A percentile compares a stretch with the other conserved stretches of the same genome.
phyloP scores from a whole-genome alignment of 2,113 vertebrate species.

The Halcyon malimbica region DNA sequence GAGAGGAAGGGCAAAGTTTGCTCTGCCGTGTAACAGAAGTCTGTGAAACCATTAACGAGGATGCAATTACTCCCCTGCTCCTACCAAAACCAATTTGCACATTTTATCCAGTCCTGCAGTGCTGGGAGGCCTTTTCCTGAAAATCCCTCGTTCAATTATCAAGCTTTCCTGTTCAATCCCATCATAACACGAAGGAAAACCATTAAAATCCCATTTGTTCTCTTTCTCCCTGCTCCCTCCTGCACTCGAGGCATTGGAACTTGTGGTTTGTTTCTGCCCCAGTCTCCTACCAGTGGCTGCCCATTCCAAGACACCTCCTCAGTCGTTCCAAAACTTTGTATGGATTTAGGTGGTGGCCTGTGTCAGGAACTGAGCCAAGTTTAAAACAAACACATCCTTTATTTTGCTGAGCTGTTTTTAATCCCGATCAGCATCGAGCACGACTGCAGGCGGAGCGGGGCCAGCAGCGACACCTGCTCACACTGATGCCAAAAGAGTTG shows the following conservation, averaged over 20 bases:
- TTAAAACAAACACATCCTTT: neutral
- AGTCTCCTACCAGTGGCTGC: neutral
- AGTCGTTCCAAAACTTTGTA: neutral
- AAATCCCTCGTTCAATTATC: neutral
- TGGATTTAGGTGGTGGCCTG: neutral
- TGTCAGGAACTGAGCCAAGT: neutral
- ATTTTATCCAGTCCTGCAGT: neutral
- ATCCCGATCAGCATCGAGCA: accelerated
- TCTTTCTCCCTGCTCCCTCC: neutral
- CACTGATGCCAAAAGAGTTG: neutral
- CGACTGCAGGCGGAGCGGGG: accelerated
- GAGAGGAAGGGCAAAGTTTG: neutral
- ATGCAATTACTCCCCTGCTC: neutral
- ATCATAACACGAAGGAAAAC: neutral
- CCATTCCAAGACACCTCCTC: neutral
- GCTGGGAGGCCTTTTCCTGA: neutral
- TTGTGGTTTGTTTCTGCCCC: neutral
- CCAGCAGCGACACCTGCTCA: neutral
- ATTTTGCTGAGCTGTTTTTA: neutral
- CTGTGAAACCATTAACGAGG: neutral
- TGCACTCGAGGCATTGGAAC: neutral
- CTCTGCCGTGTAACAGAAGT: accelerated
- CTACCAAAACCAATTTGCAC: neutral
- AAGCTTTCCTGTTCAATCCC: neutral
- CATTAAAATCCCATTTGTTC: neutral